phyloP scores from a whole-genome alignment of 2,797 vertebrate species.

The Pangasius larnaudii region DNA sequence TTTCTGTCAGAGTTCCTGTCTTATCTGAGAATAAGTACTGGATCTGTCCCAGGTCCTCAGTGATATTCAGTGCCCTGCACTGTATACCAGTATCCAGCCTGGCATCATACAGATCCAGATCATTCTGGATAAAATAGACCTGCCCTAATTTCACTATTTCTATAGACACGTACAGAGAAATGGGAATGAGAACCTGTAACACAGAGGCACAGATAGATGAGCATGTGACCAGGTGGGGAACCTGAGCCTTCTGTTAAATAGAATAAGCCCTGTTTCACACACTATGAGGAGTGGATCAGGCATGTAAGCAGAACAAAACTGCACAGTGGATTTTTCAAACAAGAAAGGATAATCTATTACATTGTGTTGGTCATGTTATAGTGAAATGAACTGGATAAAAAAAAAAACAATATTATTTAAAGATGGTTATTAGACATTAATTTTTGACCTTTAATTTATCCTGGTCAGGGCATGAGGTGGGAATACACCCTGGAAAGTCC shows the following conservation, averaged over 20 bases:
- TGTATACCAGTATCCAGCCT: conserved; percentile 83
- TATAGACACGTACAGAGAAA: conserved; percentile 96
- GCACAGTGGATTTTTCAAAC: not conserved
- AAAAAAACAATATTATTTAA: not conserved
- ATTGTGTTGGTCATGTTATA: not conserved
- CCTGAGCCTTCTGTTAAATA: not conserved
- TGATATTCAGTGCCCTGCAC: conserved; percentile 92
- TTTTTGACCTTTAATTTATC: not conserved
- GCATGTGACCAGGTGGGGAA: not conserved
- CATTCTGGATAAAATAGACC: conserved; percentile 93
- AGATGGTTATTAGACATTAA: not conserved
- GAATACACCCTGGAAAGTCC: not conserved
- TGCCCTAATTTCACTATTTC: conserved; percentile 96
- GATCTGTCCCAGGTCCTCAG: conserved; percentile 94
- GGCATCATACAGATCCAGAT: conserved; percentile 88
- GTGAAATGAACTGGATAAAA: not conserved
- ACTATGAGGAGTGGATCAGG: not conserved
- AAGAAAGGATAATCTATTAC: not conserved
- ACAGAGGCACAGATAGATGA: conserved; percentile 7
- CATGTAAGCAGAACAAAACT: not conserved
- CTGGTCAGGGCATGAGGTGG: not conserved
- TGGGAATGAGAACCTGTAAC: conserved; percentile 91
- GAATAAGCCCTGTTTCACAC: not conserved
- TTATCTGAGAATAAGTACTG: conserved; percentile 96
- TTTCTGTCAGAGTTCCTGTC: conserved; percentile 96